Conservation (phyloP, 2,888 invertebrate genomes). For the Plebejus argus region DNA sequence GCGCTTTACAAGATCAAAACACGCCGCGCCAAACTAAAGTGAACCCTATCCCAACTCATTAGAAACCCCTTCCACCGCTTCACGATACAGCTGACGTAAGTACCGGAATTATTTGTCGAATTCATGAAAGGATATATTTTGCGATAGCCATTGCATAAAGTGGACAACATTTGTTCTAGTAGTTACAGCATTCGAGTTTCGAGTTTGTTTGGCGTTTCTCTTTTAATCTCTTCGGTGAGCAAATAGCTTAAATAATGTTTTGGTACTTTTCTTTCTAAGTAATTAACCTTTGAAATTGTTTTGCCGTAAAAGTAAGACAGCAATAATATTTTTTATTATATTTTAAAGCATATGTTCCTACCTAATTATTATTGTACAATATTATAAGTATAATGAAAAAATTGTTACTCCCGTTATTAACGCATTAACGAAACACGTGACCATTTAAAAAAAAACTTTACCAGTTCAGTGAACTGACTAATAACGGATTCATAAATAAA, state of each 20-base stretch:
- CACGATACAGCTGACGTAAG: constrained; percentile 37
- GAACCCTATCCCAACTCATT: constrained; percentile 34
- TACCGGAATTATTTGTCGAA: constrained; percentile 49
- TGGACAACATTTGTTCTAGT: constrained; percentile 47
- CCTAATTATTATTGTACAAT: no score
- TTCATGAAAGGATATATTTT: constrained; percentile 48
- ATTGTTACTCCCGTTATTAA: background rate
- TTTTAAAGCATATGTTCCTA: no score
- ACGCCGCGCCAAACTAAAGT: constrained; percentile 34
- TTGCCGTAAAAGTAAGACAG: background rate
- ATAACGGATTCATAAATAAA: background rate
- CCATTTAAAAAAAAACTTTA: background rate
- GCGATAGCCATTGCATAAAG: constrained; percentile 46
- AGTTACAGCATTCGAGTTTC: constrained; percentile 40
- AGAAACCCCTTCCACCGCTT: constrained; percentile 24
- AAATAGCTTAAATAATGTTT: constrained; percentile 29
- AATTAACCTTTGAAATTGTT: background rate
- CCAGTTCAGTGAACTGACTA: background rate
- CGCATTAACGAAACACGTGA: background rate
- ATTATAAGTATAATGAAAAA: no score
- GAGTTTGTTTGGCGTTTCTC: constrained; percentile 39
- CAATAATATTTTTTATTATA: no score
- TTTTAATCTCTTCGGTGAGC: constrained; percentile 28
- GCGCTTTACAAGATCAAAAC: constrained; percentile 37
- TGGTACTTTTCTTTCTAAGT: background rate